These are phyloP conservation scores for Caenorhabditis elegans DNA, from an alignment of 1,140 invertebrate species.

Conservation along the genomic window DNA sequence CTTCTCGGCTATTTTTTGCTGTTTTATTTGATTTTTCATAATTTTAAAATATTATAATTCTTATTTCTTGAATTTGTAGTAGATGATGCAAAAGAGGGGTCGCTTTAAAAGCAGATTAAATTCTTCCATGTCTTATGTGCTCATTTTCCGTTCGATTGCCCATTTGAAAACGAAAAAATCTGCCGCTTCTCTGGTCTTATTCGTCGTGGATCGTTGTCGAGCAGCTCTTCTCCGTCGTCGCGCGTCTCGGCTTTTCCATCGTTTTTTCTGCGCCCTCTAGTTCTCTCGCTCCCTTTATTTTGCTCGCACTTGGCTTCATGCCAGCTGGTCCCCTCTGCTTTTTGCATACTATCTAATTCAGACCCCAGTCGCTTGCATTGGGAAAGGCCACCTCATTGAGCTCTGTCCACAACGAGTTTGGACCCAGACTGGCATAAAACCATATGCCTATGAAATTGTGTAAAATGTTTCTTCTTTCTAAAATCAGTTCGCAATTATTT, in stretches of 20 bases:
- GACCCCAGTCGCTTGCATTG: neutral
- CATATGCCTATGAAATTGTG: too few relatives aligned
- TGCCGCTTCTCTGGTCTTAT: neutral
- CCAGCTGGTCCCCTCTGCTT: neutral
- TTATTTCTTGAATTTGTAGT: too few relatives aligned
- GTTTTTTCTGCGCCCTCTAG: neutral
- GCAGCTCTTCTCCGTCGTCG: neutral
- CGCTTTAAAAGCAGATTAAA: neutral
- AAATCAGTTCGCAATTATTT: too few relatives aligned
- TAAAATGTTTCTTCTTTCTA: too few relatives aligned
- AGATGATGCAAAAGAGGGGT: neutral
- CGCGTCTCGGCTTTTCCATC: neutral
- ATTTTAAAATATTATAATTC: too few relatives aligned
- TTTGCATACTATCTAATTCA: neutral
- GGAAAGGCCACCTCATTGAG: conserved; percentile 15
- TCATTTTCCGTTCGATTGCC: neutral
- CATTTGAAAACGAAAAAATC: neutral
- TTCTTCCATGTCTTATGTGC: neutral
- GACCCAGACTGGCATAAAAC: neutral
- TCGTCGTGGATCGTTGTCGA: neutral
- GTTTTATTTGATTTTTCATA: too few relatives aligned
- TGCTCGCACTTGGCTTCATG: conserved; percentile 24
- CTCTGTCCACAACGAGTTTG: neutral
- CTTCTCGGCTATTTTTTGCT: neutral
- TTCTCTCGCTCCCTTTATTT: neutral